phyloP scores from a whole-genome alignment of 2,113 vertebrate genomes.

The western clawed frog (Xenopus tropicalis) region UCB_Xtro_10.0 CM004448.2:111422001-111422500 shows the following conservation, averaged over 20 bases:
- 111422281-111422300: slow-evolving; percentile 16
- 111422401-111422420: slow-evolving; percentile 28
- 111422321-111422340: not conserved
- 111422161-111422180: slow-evolving; percentile 48
- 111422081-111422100: slow-evolving; percentile 37
- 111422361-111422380: not conserved
- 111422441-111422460: slow-evolving; percentile 48
- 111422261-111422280: slow-evolving; percentile 37
- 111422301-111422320: slow-evolving; percentile 1
- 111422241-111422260: slow-evolving; percentile 42
- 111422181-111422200: slow-evolving; percentile 45
- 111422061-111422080: slow-evolving; percentile 40
- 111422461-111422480: slow-evolving; percentile 58
- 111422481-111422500: slow-evolving; percentile 67
- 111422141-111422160: slow-evolving; percentile 47
- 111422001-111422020: too few species aligned
- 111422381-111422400: slow-evolving; percentile 3
- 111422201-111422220: slow-evolving; percentile 56
- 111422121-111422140: slow-evolving; percentile 23
- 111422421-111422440: slow-evolving; percentile 35
- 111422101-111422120: slow-evolving; percentile 38
- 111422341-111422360: not conserved
- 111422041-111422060: not conserved
- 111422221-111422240: slow-evolving; percentile 52
- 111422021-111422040: too few species aligned